Percentiles rank a stretch among this genome's conserved stretches.
Conservation (phyloP, 2,888 invertebrate genomes). For the Chymomyza amoena region DNA sequence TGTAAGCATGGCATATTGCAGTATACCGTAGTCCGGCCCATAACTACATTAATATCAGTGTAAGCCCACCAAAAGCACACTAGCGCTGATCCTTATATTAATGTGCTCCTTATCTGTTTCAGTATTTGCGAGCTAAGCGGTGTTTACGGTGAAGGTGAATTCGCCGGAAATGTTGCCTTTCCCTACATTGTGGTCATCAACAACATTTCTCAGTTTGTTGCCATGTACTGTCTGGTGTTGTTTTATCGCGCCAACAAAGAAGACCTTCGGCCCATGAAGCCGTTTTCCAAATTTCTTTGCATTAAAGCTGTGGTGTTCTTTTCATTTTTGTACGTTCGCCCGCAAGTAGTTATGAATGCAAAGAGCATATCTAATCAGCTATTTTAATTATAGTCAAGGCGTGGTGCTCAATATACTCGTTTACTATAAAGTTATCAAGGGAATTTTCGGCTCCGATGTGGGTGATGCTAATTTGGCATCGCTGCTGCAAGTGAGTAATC, state of each 20-base stretch:
- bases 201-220: slow-evolving; percentile 95
- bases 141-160: slow-evolving; percentile 95
- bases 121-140: slow-evolving; percentile 91
- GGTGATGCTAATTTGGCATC: slow-evolving; percentile 88
- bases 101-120: slow-evolving; percentile 16
- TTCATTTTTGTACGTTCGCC: slow-evolving; percentile 94
- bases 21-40: slow-evolving; percentile 93
- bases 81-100: neutral
- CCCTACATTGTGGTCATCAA: slow-evolving; percentile 93
- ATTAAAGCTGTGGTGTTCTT: slow-evolving; percentile 99
- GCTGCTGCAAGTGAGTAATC: slow-evolving; percentile 85
- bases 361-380: neutral
- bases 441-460: slow-evolving; percentile 85
- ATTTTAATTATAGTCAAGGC: slow-evolving; percentile 87
- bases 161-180: slow-evolving; percentile 90
- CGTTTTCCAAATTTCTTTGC: slow-evolving; percentile 96
- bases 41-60: slow-evolving; percentile 94
- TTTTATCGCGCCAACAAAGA: slow-evolving; percentile 93
- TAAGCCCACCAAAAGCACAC: slow-evolving; percentile 79
- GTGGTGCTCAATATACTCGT: slow-evolving; percentile 92
- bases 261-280: slow-evolving; percentile 94
- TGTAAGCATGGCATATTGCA: slow-evolving; percentile 98
- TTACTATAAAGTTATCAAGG: slow-evolving; percentile 88
- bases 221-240: slow-evolving; percentile 96
- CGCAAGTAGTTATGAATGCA: neutral